A percentile compares a stretch with the other conserved stretches of the same genome.
Evolutionary conservation across 2,113 vertebrate species (phyloP).

Genomic region (Sus scrofa): T2T-Sscrofa CM000820.6:123811501-123812000

Average conservation of each 20-base stretch:
- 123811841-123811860: slow-evolving; percentile 75
- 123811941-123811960: slow-evolving; percentile 71
- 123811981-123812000: slow-evolving; percentile 67
- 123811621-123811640: no score
- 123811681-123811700: background rate
- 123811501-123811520: no score
- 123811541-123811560: no score
- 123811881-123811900: slow-evolving; percentile 60
- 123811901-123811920: slow-evolving; percentile 75
- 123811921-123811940: slow-evolving; percentile 61
- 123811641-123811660: no score
- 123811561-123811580: no score
- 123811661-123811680: no score
- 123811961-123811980: slow-evolving; percentile 71
- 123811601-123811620: no score
- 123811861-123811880: slow-evolving; percentile 73
- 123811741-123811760: slow-evolving; percentile 48
- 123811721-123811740: slow-evolving; percentile 50
- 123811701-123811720: slow-evolving; percentile 36
- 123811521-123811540: no score
- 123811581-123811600: no score
- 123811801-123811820: slow-evolving; percentile 7
- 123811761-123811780: slow-evolving; percentile 46
- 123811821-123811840: slow-evolving; percentile 64
- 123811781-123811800: background rate